Evolutionary conservation across 1,140 invertebrate species (phyloP), one percentile per base, ranked within the genome.

Genomic region (Caenorhabditis remanei): DNA sequence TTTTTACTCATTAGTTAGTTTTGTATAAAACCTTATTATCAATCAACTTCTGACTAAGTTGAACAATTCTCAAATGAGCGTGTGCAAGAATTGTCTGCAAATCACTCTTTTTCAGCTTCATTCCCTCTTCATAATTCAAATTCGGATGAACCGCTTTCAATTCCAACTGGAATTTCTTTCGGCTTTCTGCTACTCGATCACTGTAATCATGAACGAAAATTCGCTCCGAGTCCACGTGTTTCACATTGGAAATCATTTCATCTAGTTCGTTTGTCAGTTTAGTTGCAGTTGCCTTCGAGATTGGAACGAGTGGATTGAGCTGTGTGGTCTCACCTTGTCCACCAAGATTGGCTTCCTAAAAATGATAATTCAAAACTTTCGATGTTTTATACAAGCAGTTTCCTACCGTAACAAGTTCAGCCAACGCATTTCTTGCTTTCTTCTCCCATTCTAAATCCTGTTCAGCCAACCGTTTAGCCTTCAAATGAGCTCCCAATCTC

Each of bases 31-130:
- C 90, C 89, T 94, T 90, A 61, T 93, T 93, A 87, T 94, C 92
- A n/a, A 93, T 93, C 8, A 94, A 65, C 89, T 94, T 93, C 48
- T 92, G 92, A 89, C 94, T 93, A 16, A 94, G 90, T 85, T 94
- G 93, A 83, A 94, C 93, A 87, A 94, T 93, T 48, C 93, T 90
- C 58, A 93, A 89, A 90, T 94, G 94, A 43, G 94, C 94, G 90
- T 94, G 94, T 46, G 93, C 93, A 84, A 94, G 93, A 46, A 94
- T 88, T 3, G 93, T 90, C 88, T 94, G 94, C 56, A 94, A 88
- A 87, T 94, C 94, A 16, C 94, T 93, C 84, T 94, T 93, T 24
- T 91, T 92, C 65, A 94, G 84, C 82, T 93, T 92, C 58, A 91
- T 90, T 89, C 90, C 90, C 84, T 90, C 91, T 24, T 88, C 91